Percentiles rank a stretch among this genome's conserved stretches.
These are phyloP conservation scores for Sphaeramia orbicularis DNA, from an alignment of 2,797 vertebrate genomes.

Conservation along the genomic window DNA sequence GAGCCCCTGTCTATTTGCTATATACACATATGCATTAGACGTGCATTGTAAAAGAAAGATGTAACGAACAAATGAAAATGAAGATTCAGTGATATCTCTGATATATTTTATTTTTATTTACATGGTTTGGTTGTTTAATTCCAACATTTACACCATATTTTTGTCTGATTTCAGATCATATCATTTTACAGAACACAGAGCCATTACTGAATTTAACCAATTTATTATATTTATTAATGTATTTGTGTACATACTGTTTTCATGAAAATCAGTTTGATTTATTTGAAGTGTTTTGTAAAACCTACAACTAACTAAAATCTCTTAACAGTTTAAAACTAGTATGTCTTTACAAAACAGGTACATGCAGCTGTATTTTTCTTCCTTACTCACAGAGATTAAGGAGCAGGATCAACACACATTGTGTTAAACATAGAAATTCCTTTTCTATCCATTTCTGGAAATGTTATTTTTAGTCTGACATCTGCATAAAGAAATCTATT, in stretches of 20 bases:
- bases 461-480: conserved; percentile 49
- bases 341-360: conserved; percentile 77
- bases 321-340: conserved; percentile 78
- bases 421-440: conserved; percentile 66
- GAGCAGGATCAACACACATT: conserved; percentile 66
- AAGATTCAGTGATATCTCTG: conserved; percentile 19
- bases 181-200: conserved; percentile 33
- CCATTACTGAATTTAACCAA: conserved; percentile 40
- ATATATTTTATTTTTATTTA: conserved; percentile 13
- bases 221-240: conserved; percentile 70
- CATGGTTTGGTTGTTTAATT: conserved; percentile 35
- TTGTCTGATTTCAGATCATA: conserved; percentile 24
- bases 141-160: conserved; percentile 31
- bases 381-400: conserved; percentile 58
- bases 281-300: conserved; percentile 68
- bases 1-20: conserved; percentile 33
- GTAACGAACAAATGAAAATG: conserved; percentile 14
- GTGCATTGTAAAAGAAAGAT: conserved; percentile 29
- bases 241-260: conserved; percentile 74
- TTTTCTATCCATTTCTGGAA: conserved; percentile 58
- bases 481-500: conserved; percentile 44
- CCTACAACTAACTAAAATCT: conserved; percentile 68
- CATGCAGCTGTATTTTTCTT: conserved; percentile 63
- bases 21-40: conserved; percentile 29
- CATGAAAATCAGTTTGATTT: conserved; percentile 53